These are phyloP conservation scores for Alloscopus bannaensis DNA, from an alignment of 2,888 invertebrate genomes.

Conservation along the genomic window DNA sequence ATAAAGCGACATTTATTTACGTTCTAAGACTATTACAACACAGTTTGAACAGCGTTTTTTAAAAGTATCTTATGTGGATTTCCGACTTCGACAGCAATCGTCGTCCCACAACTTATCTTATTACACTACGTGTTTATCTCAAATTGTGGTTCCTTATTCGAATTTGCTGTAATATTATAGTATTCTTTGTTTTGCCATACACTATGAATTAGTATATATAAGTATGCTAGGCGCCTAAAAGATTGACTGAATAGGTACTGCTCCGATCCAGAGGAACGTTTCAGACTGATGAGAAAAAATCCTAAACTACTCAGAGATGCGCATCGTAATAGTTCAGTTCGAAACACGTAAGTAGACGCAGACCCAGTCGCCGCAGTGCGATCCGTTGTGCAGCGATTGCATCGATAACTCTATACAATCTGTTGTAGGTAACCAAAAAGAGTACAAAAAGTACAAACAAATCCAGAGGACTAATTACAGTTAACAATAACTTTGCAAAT, in stretches of 20 bases:
- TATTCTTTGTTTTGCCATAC: conserved; percentile 36
- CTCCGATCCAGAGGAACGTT: conserved; percentile 48
- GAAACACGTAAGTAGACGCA: conserved; percentile 54
- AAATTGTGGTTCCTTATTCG: too few relatives aligned
- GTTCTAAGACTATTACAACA: conserved; percentile 44
- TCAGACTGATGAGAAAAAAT: conserved; percentile 61
- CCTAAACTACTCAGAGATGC: conserved; percentile 49
- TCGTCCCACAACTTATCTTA: conserved; percentile 15
- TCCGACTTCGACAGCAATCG: too few relatives aligned
- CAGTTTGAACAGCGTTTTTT: conserved; percentile 27
- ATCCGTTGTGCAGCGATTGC: conserved; percentile 28
- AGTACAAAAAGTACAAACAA: conserved; percentile 64
- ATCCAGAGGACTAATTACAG: conserved; percentile 37
- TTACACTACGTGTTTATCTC: conserved; percentile 43
- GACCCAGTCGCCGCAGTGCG: conserved; percentile 18
- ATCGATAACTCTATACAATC: conserved; percentile 17
- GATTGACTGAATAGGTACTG: conserved; percentile 53
- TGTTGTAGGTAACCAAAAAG: conserved; percentile 59
- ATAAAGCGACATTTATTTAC: conserved; percentile 36
- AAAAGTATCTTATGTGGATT: too few relatives aligned
- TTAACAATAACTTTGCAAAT: not conserved
- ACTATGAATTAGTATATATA: conserved; percentile 21
- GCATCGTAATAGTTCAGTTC: conserved; percentile 55
- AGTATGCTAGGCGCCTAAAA: conserved; percentile 17
- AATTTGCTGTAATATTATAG: too few relatives aligned